Conservation (phyloP, 2,888 invertebrate species). For the Pheosia gnoma region DNA sequence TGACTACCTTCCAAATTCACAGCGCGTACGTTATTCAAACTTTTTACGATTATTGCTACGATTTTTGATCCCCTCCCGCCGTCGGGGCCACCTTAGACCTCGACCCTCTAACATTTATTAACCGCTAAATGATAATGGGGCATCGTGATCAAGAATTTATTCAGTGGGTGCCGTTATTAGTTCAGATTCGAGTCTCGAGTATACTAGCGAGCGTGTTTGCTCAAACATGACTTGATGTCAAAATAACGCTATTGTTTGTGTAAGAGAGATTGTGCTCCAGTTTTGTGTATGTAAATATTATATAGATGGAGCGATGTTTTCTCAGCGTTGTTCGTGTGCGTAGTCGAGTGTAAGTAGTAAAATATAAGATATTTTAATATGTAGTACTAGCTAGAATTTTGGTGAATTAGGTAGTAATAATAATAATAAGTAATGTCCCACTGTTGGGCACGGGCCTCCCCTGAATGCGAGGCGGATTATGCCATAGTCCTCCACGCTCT, state of each 20-base stretch:
- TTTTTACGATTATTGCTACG: conserved; percentile 79
- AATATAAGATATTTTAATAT: neutral
- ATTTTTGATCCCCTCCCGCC: conserved; percentile 72
- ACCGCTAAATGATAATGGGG: conserved; percentile 76
- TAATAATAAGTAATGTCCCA: too few relatives aligned
- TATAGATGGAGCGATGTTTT: conserved; percentile 25
- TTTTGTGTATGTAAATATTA: conserved; percentile 33
- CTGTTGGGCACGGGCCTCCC: too few relatives aligned
- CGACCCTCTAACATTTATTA: conserved; percentile 69
- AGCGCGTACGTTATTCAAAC: conserved; percentile 72
- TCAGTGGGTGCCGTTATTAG: conserved; percentile 52
- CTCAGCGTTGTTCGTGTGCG: conserved; percentile 13
- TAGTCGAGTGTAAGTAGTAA: conserved; percentile 3
- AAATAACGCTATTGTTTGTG: conserved; percentile 41
- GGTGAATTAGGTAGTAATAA: neutral
- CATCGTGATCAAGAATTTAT: conserved; percentile 69
- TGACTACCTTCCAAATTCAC: conserved; percentile 69
- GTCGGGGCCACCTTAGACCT: conserved; percentile 64
- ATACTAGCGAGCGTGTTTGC: conserved; percentile 20
- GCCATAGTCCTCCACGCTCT: too few relatives aligned
- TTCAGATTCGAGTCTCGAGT: conserved; percentile 25
- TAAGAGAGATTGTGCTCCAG: conserved; percentile 28
- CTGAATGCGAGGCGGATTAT: too few relatives aligned
- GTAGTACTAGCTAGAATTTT: conserved; percentile 1
- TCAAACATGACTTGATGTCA: conserved; percentile 35